Base-by-base conservation (phyloP, 2,113 vertebrate species). In the Trogon surrucura region DNA sequence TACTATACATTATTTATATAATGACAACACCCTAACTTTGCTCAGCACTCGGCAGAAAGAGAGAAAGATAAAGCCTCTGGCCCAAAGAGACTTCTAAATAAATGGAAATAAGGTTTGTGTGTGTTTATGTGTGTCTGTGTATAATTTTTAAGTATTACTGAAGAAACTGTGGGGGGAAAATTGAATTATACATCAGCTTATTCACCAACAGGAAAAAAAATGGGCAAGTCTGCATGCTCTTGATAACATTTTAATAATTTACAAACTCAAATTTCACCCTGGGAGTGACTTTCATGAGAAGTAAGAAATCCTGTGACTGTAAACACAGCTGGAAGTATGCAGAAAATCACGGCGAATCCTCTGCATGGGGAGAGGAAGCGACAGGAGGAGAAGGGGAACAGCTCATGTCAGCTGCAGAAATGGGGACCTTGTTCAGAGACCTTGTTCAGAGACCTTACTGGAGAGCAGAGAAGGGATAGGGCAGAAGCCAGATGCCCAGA, bases 221-320 rank as follows among this genome's bases (percentile, higher is more conserved):
- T 7, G 72, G 82, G 85, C 67, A 86, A 77, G 91, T 77, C 96
- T 97, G 94, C 72, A 57, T 9, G 48, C 71, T 94, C 95, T 97
- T 96, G 96, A 97, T 97, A 97, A 96, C 94, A 96, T 97, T 97
- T 97, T 96, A 97, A 97, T 97, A 97, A 97, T 97, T 97, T 95
- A 97, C 93, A 77, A 95, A 89, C 82, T 96, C 88, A 92, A 79
- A 96, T 97, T 96, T 97, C 95, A 96, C 86, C 91, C 90, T 89
- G 80, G 93, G 83, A 97, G 62, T 89, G 96, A 94, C 93, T 97
- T 97, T 95, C 94, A 93, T 57, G 86, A 94, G 87, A 69, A 90
- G 73, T 57, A 74, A 80, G 92, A 91, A 93, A 96, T 91, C 54
- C 87, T 90, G 90, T 72, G 85, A 51, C 87, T 83, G 92, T 93